Evolutionary conservation across 2,888 invertebrate species (phyloP).

Genomic region (Bhutanitis thaidina): DNA sequence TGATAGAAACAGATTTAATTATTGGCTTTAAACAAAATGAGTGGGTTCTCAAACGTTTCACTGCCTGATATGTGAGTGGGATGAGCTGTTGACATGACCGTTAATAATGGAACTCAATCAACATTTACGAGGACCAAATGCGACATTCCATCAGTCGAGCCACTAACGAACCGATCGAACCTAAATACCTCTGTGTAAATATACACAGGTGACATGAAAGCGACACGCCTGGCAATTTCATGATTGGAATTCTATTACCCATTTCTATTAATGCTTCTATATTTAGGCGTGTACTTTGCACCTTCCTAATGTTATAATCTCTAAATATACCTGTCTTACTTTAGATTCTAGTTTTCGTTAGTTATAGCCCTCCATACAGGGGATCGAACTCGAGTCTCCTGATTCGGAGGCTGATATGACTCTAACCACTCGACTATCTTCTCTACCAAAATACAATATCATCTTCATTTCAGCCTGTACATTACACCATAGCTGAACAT

Average conservation of each 20-base stretch:
- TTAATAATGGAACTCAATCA: conserved; percentile 12
- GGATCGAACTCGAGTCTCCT: too few species aligned
- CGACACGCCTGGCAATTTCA: conserved; percentile 20
- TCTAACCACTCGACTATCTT: too few species aligned
- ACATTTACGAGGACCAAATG: conserved; percentile 15
- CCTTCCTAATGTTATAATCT: too few species aligned
- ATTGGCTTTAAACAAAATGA: too few species aligned
- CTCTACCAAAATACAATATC: too few species aligned
- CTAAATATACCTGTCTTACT: background rate
- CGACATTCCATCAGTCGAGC: conserved; percentile 5
- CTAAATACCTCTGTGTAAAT: conserved; percentile 17
- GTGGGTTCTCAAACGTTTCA: background rate
- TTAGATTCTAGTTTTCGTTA: conserved; percentile 1
- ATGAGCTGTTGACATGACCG: conserved; percentile 10
- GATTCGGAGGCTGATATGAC: too few species aligned
- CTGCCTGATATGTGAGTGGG: background rate
- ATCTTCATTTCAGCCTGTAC: too few species aligned
- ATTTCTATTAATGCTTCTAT: conserved; percentile 10
- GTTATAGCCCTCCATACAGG: too few species aligned
- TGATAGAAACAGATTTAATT: too few species aligned
- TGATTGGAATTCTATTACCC: conserved; percentile 20
- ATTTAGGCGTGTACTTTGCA: background rate
- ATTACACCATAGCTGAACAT: too few species aligned
- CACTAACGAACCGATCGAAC: conserved; percentile 13
- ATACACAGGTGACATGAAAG: conserved; percentile 18